These are phyloP conservation scores for Nymphalis urticae DNA, from an alignment of 2,888 invertebrate species.

Conservation along the genomic window DNA sequence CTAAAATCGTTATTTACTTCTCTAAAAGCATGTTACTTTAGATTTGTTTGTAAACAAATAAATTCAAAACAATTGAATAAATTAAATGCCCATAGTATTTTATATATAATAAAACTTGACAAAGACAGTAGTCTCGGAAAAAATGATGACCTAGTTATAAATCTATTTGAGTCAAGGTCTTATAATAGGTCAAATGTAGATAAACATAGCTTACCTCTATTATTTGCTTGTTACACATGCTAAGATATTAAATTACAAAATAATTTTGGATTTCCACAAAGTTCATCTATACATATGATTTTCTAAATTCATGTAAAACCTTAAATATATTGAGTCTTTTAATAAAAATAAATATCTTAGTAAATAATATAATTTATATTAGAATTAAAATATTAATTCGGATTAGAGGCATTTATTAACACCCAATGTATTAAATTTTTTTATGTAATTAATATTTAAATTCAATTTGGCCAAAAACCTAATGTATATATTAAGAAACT, in stretches of 20 bases:
- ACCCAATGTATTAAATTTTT: too few species aligned
- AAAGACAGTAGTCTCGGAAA: background rate
- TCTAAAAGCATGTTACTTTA: constrained; percentile 22
- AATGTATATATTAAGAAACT: too few species aligned
- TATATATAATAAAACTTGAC: background rate
- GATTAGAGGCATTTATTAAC: too few species aligned
- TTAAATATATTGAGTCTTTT: too few species aligned
- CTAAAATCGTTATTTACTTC: constrained; percentile 14
- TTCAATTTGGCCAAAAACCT: too few species aligned
- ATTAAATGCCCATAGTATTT: background rate
- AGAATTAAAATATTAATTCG: too few species aligned
- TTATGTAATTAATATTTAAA: too few species aligned
- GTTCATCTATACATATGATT: too few species aligned
- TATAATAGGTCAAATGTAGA: constrained; percentile 12
- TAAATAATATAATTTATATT: too few species aligned
- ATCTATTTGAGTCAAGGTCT: constrained; percentile 59
- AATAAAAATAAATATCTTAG: too few species aligned
- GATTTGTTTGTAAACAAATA: constrained; percentile 45
- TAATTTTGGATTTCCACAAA: too few species aligned
- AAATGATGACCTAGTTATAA: constrained; percentile 44
- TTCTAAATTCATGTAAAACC: too few species aligned
- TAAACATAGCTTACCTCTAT: background rate
- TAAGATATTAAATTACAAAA: background rate
- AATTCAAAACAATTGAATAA: background rate
- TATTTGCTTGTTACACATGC: background rate